These are phyloP conservation scores for Cyphomyrus plagiostoma DNA, from an alignment of 2,113 vertebrate genomes.

Conservation along the genomic window DNA sequence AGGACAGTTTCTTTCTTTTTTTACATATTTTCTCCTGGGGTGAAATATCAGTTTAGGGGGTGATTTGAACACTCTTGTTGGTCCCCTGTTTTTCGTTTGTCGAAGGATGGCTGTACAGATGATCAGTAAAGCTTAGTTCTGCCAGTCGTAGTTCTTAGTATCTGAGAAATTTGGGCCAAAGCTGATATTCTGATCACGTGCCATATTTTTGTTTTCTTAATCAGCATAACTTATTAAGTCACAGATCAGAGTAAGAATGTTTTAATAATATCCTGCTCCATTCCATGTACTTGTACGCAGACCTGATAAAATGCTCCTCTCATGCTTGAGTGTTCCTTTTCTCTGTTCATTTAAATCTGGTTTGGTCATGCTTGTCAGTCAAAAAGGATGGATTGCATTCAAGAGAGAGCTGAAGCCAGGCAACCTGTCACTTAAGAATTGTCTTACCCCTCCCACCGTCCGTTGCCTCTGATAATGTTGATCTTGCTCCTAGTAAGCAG, in stretches of 20 bases:
- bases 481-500: conserved; percentile 45
- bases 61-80: conserved; percentile 24
- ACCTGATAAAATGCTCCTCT: conserved; percentile 49
- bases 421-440: conserved; percentile 52
- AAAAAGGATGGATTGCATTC: conserved; percentile 52
- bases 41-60: conserved; percentile 26
- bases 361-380: conserved; percentile 60
- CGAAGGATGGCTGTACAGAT: conserved; percentile 12
- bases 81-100: conserved; percentile 23
- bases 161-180: conserved; percentile 47
- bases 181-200: conserved; percentile 51
- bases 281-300: conserved; percentile 55
- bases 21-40: conserved; percentile 13
- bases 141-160: conserved; percentile 43
- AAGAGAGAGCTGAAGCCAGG: conserved; percentile 54
- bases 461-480: conserved; percentile 30
- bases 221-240: conserved; percentile 64
- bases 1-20: conserved; percentile 11
- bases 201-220: conserved; percentile 59
- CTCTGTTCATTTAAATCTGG: conserved; percentile 63
- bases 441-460: conserved; percentile 30
- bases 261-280: conserved; percentile 58
- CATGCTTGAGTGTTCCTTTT: conserved; percentile 35
- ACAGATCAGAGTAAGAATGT: conserved; percentile 49
- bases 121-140: conserved; percentile 8